Evolutionary conservation across 2,113 vertebrate species (phyloP), one percentile per base, ranked within the genome.

Genomic region (Benitochromis conjunctus): DNA sequence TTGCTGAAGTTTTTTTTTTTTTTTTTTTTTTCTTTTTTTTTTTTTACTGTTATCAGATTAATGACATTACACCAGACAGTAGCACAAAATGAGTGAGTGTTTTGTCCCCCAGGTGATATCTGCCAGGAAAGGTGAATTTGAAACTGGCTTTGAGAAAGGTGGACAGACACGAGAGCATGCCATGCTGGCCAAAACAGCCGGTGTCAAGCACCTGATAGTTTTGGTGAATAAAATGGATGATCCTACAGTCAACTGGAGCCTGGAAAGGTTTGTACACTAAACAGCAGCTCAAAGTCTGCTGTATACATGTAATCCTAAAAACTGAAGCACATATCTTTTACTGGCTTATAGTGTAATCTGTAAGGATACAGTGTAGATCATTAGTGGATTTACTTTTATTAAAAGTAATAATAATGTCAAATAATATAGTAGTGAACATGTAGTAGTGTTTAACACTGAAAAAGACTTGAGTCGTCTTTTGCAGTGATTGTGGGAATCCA

Each of bases 141-240:
- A 99, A 95, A 99, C 99, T n/a, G 99, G 99, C 64, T 99, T 99
- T 96, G 99, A 99, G 93, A 99, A 99, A 91, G 99, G 98, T 9
- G 99, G 99, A 83, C 99, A 99, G 91, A 99, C 99, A 2, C 97
- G 98, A 93, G 99, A 99, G 90, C 99, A 99, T 24, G 98, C 99
- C 55, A 99, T 99, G 99, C 94, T 99, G 94, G 99, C 99, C 88
- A 99, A 99, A 94, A 99, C 99, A 12, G 99, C 99, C 1, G 99
- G 99, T 36, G 99, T 99, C 71, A 99, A 99, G 84, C 99, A 99
- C 90, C 96, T 99, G 94, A 99, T 99, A 90, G 98, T 99, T 89
- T 97, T 99, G 91, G 97, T 99, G 93, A 99, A 99, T 94, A 99
- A 99, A 94, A 99, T 99, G 99, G 99, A 99, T 9, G 99, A 99